phyloP scores from a whole-genome alignment of 2,797 vertebrate species.

The Kryptopterus vitreolus region DNA sequence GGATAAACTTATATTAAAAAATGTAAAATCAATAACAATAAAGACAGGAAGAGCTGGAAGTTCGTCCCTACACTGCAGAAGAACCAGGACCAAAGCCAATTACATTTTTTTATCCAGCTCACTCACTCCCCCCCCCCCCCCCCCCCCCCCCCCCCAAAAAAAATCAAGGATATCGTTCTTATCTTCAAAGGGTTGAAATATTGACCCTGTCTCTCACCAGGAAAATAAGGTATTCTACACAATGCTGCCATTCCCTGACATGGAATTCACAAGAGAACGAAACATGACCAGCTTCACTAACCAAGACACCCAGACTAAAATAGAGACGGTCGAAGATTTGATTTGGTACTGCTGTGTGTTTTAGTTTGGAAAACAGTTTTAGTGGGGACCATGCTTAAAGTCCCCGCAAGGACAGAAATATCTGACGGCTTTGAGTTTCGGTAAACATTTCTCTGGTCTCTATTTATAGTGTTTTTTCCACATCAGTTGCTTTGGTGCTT shows the following conservation, averaged over 20 bases:
- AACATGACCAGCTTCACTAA: conserved; percentile 55
- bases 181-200: conserved; percentile 54
- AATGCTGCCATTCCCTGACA: conserved; percentile 50
- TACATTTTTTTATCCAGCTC: conserved; percentile 35
- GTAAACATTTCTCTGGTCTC: not conserved
- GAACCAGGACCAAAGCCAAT: not conserved
- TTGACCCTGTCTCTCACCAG: conserved; percentile 52
- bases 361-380: not conserved
- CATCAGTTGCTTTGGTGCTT: too few species aligned
- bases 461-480: too few species aligned
- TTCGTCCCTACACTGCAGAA: not conserved
- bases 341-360: conserved; percentile 8
- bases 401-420: not conserved
- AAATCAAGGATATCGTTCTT: conserved; percentile 33
- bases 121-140: conserved; percentile 18
- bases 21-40: not conserved
- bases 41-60: not conserved
- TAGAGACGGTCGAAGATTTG: conserved; percentile 28
- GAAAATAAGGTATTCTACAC: conserved; percentile 57
- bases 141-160: conserved; percentile 9
- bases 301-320: conserved; percentile 33
- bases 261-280: conserved; percentile 43
- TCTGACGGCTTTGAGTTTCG: not conserved
- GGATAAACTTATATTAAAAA: not conserved
- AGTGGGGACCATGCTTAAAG: not conserved